A percentile compares a stretch with the other conserved stretches of the same genome.
phyloP scores from a whole-genome alignment of 1,140 invertebrate species.

The Trypoxylus dichotomus region DNA sequence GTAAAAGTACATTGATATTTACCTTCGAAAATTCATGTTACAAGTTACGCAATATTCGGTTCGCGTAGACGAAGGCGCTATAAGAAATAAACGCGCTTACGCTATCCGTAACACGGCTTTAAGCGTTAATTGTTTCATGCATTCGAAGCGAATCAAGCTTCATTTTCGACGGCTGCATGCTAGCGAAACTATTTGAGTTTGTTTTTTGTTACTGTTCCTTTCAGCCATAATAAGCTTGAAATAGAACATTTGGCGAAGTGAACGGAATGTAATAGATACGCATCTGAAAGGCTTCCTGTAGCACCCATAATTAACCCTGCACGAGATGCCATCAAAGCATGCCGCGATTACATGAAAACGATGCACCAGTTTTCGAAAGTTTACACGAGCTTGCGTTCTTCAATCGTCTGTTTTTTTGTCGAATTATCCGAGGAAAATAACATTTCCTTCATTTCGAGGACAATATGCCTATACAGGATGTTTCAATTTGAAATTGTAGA shows the following conservation, averaged over 20 bases:
- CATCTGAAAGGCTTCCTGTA: background rate
- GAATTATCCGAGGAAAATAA: background rate
- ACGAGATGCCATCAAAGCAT: background rate
- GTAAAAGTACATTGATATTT: background rate
- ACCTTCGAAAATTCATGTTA: background rate
- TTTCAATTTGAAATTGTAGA: too few relatives aligned
- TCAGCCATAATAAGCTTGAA: too few relatives aligned
- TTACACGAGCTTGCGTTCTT: background rate
- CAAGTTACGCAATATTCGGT: background rate
- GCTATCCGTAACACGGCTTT: too few relatives aligned
- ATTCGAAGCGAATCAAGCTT: too few relatives aligned
- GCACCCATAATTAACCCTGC: background rate
- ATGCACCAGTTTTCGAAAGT: too few relatives aligned
- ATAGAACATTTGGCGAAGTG: background rate
- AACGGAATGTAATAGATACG: background rate
- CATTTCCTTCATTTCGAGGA: background rate
- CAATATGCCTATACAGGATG: too few relatives aligned
- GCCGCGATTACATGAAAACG: background rate
- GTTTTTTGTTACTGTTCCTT: too few relatives aligned
- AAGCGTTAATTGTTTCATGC: too few relatives aligned
- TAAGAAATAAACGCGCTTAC: too few relatives aligned
- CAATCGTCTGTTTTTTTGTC: background rate
- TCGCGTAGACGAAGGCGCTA: too few relatives aligned
- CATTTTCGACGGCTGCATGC: too few relatives aligned
- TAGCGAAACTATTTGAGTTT: too few relatives aligned